phyloP scores from a whole-genome alignment of 1,140 invertebrate species.

The Zaprionus tsacasi region DNA sequence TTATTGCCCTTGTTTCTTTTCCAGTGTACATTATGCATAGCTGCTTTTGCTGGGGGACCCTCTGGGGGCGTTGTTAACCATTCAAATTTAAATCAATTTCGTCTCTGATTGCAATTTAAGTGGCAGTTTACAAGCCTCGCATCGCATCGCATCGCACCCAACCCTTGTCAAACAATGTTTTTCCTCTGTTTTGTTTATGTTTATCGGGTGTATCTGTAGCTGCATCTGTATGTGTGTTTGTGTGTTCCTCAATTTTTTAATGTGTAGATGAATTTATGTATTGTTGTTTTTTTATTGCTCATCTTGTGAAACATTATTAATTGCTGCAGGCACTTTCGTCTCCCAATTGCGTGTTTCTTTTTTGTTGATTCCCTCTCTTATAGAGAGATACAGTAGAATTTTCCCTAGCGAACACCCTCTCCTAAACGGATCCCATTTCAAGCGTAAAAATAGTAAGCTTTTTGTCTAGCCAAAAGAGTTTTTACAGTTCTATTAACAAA shows the following conservation, averaged over 20 bases:
- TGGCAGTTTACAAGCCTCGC: slow-evolving; percentile 57
- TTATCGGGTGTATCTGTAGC: slow-evolving; percentile 42
- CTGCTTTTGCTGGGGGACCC: neutral
- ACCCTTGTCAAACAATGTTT: slow-evolving; percentile 35
- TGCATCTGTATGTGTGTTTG: slow-evolving; percentile 30
- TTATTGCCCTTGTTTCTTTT: neutral
- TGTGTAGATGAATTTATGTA: too few species aligned
- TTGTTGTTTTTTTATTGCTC: slow-evolving; percentile 43
- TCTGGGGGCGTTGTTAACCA: slow-evolving; percentile 56
- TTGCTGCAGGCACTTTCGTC: slow-evolving; percentile 17
- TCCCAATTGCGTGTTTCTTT: neutral
- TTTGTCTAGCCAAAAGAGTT: too few species aligned
- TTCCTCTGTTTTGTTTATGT: slow-evolving; percentile 47
- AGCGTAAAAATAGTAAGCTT: too few species aligned
- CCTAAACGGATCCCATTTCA: too few species aligned
- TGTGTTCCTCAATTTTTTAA: slow-evolving; percentile 9
- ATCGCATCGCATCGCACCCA: slow-evolving; percentile 5
- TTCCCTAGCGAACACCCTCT: neutral
- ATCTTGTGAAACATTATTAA: slow-evolving; percentile 53
- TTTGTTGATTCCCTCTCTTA: neutral
- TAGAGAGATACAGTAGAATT: neutral
- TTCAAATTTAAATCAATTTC: slow-evolving; percentile 78
- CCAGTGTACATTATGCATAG: slow-evolving; percentile 23
- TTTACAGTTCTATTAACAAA: too few species aligned
- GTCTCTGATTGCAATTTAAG: slow-evolving; percentile 74